Evolutionary conservation across 1,140 invertebrate species (phyloP), one percentile per base, ranked within the genome.

Genomic region (Drepana arcuata): DNA sequence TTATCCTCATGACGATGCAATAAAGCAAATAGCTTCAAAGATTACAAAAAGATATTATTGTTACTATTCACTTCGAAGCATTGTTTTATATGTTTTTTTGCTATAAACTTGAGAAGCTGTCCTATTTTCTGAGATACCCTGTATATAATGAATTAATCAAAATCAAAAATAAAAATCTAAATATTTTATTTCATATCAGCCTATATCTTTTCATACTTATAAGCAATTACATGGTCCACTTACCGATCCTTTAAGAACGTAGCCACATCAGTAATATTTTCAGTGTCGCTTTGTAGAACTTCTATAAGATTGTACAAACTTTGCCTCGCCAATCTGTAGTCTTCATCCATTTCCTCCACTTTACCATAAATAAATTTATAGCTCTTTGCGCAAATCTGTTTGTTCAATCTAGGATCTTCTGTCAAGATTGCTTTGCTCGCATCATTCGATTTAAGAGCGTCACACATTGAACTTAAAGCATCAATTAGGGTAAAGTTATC

Each of bases 231-330:
- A 26, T n/a, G 23, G 3, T 35, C 9, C 9, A 41, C 45, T 61
- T 59, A 78, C 77, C 70, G 71, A 16, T 62, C 31, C 23, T 50
- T 66, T 3, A 81, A 31, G 28, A 74, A 74, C 24, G 40, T 21
- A 16, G 50, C 43, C 11, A 77, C 47, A 57, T 74, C 55, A 24
- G 34, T 44, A 2, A 60, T 18, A 50, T 65, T 41, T 15, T 25
- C 32, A 27, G 42, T 34, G 25, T 34, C 54, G 25, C 50, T 53
- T 14, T 56, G 46, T 7, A 77, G 30, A 4, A 48, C 33, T 14
- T 59, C 39, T 1, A 73, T 35, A 5, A 79, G 28, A 45, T 53
- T 61, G 0, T 53, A 11, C 35, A 81, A 63, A 38, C 56, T 69
- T 2, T 51, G 27, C 38, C 43, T 63, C 12, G 57, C 44, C n/a